Evolutionary conservation across 1,140 invertebrate genomes (phyloP), one percentile per base, ranked within the genome.

Genomic region (Triops cancriformis): DNA sequence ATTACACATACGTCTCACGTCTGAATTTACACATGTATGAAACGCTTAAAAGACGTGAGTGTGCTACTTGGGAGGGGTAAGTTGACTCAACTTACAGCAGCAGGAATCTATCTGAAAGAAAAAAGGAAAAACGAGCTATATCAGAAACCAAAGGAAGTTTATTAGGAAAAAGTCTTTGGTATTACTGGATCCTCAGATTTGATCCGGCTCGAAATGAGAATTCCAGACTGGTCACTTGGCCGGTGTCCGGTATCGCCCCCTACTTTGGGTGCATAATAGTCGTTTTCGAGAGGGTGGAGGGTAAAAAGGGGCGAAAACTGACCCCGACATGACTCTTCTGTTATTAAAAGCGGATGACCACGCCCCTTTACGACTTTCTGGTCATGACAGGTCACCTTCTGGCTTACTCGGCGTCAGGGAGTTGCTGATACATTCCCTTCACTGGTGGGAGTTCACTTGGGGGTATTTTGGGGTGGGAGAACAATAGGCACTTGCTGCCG

Each of bases 351-450:
- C 51, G 51, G 10, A 64, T 23, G 51, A 64, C 51, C 51, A 18
- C 51, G 51, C 51, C 51, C 51, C 23, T 64, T 64, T 23, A 23
- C 7, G 51, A 23, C 51, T 64, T 64, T 18, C 51, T 64, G 51
- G 51, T 64, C n/a, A 64, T 64, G 51, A 64, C 51, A 64, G 51
- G 51, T 64, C 51, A 64, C 51, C 51, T 64, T n/a, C 51, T 23
- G 2, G 31, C 31, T 37, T 37, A 4, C 31, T 37, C 31, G 31
- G 31, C 7, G 31, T 4, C 7, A n/a, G 31, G 31, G 31, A 37
- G 31, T 37, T 37, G 2, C 31, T 2, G 31, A 7, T 37, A 37
- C 2, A 2, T 37, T 37, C 31, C 7, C 31, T 37, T 37, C 2
- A 4, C 7, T 37, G 31, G 31, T 2, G 31, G 31, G 51, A 64